Percentiles rank a stretch among this genome's conserved stretches.
Evolutionary conservation across 2,888 invertebrate species (phyloP).

Genomic region (Dasysyrphus albostriatus): DNA sequence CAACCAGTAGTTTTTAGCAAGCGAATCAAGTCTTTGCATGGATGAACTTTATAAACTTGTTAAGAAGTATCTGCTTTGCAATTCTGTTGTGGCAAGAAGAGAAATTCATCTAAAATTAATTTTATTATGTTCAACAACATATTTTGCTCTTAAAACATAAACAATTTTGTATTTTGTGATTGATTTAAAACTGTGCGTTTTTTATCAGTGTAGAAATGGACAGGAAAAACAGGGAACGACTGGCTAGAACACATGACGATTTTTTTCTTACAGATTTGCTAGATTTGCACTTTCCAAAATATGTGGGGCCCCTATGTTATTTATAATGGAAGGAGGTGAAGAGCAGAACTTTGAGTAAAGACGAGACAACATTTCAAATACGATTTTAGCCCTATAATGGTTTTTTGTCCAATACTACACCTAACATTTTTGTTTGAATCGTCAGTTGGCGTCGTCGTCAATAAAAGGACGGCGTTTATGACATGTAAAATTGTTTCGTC

Average conservation of each 20-base stretch:
- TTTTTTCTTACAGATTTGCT: background rate
- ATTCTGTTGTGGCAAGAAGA: too few species aligned
- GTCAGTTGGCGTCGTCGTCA: constrained; percentile 15
- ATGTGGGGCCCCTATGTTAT: constrained; percentile 53
- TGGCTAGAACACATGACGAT: background rate
- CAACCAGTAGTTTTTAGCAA: too few species aligned
- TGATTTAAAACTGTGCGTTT: background rate
- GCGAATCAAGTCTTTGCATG: too few species aligned
- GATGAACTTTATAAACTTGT: too few species aligned
- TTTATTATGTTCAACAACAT: too few species aligned
- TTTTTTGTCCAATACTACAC: constrained; percentile 34
- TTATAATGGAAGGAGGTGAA: background rate
- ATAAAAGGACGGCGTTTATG: constrained; percentile 72
- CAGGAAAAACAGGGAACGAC: background rate
- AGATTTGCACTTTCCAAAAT: constrained; percentile 35
- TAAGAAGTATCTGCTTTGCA: too few species aligned
- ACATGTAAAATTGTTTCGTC: constrained; percentile 70
- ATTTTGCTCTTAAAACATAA: too few species aligned
- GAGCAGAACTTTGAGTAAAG: background rate
- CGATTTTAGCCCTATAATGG: constrained; percentile 27
- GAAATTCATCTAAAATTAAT: too few species aligned
- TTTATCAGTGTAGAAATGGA: constrained; percentile 18
- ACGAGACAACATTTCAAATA: constrained; percentile 45
- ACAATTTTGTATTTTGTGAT: too few species aligned
- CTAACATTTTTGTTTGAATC: constrained; percentile 56